Percentiles rank a stretch among this genome's conserved stretches.
Conservation (phyloP, 1,140 invertebrate species). For the Zaprionus ornatus region DNA sequence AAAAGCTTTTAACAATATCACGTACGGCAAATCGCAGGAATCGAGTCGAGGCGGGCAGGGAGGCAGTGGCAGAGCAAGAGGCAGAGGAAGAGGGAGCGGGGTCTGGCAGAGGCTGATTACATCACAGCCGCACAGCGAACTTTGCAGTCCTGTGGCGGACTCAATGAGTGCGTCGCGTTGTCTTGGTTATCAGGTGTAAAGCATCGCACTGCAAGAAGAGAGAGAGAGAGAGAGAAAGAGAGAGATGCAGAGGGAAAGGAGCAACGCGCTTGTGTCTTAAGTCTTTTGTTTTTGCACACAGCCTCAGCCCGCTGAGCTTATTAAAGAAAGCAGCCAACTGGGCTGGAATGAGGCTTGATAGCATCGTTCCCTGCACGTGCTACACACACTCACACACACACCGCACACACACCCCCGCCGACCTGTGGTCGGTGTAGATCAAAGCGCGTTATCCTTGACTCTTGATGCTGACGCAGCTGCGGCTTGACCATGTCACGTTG, state of each 20-base stretch:
- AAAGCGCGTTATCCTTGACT: constrained; percentile 57
- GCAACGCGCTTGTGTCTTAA: constrained; percentile 75
- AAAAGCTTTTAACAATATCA: constrained; percentile 84
- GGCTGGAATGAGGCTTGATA: constrained; percentile 42
- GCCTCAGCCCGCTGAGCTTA: constrained; percentile 25
- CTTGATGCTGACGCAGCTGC: background rate
- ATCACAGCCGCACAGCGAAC: constrained; percentile 57
- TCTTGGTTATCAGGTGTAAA: constrained; percentile 76
- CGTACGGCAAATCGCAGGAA: constrained; percentile 71
- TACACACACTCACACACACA: constrained; percentile 24
- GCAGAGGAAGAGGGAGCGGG: background rate
- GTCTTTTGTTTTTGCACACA: constrained; percentile 65
- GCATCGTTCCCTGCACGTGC: constrained; percentile 51
- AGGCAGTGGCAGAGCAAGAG: background rate
- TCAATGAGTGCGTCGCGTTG: constrained; percentile 46
- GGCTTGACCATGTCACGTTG: constrained; percentile 57
- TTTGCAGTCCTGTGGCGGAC: constrained; percentile 40
- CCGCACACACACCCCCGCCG: constrained; percentile 33
- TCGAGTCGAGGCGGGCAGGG: background rate
- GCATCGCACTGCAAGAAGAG: constrained; percentile 59
- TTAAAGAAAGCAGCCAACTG: constrained; percentile 48
- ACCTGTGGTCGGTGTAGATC: constrained; percentile 35
- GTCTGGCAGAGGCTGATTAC: constrained; percentile 58
- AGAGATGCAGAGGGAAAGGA: background rate
- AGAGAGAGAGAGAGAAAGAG: background rate